Evolutionary conservation across 2,888 invertebrate genomes (phyloP).

Genomic region (Pegoplata infirma): DNA sequence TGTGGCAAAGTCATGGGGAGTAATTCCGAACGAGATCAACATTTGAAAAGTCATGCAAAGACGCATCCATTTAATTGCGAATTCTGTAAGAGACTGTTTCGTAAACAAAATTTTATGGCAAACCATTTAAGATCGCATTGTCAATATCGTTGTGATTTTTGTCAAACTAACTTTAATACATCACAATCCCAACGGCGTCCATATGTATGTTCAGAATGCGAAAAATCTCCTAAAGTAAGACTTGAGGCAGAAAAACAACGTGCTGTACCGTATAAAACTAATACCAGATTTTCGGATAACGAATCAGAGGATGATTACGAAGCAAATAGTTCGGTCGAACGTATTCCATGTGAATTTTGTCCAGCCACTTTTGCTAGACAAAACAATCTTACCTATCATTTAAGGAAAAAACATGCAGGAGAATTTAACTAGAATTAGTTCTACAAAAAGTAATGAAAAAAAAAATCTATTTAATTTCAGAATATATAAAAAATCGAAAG

Average conservation of each 20-base stretch:
- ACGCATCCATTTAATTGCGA: constrained; percentile 79
- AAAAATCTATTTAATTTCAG: no score
- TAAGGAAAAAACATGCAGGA: not conserved
- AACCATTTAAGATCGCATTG: constrained; percentile 68
- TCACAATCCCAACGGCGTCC: constrained; percentile 65
- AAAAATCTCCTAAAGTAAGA: constrained; percentile 49
- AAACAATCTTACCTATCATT: not conserved
- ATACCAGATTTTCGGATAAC: no score
- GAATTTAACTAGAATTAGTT: no score
- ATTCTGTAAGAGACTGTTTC: constrained; percentile 69
- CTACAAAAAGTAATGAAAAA: no score
- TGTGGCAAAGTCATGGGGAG: constrained; percentile 65
- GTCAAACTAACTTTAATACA: constrained; percentile 65
- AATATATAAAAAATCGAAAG: no score
- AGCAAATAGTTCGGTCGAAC: constrained; percentile 5
- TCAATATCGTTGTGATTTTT: constrained; percentile 67
- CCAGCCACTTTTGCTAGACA: constrained; percentile 23
- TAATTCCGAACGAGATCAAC: constrained; percentile 65
- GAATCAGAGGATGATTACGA: constrained; percentile 7
- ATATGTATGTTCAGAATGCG: constrained; percentile 65
- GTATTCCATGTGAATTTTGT: constrained; percentile 57
- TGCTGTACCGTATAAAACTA: constrained; percentile 18
- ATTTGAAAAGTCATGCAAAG: constrained; percentile 79
- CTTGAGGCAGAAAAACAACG: constrained; percentile 25
- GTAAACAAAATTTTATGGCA: constrained; percentile 67